A percentile compares a stretch with the other conserved stretches of the same genome.
These are phyloP conservation scores for Pachliopta kotzebuea DNA, from an alignment of 2,888 invertebrate species.

Conservation along the genomic window DNA sequence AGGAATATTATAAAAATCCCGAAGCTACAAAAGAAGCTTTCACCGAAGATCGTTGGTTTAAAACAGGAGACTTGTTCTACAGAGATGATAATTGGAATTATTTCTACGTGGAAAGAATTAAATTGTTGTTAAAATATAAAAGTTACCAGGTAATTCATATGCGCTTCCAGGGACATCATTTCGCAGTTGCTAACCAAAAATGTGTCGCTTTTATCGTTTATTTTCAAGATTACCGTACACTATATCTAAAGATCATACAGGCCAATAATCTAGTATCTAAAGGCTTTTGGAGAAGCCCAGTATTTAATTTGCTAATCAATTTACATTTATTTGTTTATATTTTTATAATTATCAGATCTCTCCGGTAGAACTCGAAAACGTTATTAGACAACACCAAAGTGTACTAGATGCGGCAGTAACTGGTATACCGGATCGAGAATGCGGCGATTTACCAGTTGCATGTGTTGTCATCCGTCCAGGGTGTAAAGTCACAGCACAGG, in stretches of 20 bases:
- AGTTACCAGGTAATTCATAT: constrained; percentile 60
- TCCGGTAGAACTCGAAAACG: constrained; percentile 51
- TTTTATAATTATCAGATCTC: constrained; percentile 44
- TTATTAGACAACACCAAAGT: constrained; percentile 48
- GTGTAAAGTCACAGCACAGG: constrained; percentile 41
- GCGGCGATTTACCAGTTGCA: constrained; percentile 52
- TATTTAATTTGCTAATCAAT: background rate
- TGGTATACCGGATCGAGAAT: constrained; percentile 44
- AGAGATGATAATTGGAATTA: constrained; percentile 72
- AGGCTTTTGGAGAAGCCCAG: no score
- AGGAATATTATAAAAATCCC: constrained; percentile 68
- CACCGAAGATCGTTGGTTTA: constrained; percentile 69
- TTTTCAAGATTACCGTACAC: no score
- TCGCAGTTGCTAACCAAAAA: no score
- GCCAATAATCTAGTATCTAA: no score
- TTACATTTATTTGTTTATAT: background rate
- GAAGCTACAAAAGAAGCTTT: constrained; percentile 62
- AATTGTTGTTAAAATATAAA: constrained; percentile 73
- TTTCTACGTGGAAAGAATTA: constrained; percentile 72
- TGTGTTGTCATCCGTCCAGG: constrained; percentile 45
- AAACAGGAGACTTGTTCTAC: constrained; percentile 75
- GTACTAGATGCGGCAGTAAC: constrained; percentile 51
- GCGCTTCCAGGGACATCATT: no score
- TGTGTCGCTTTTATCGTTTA: no score
- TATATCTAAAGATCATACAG: no score